A percentile compares a stretch with the other conserved stretches of the same genome.
phyloP scores from a whole-genome alignment of 2,888 invertebrate species.

The Tiphia femorata region DNA sequence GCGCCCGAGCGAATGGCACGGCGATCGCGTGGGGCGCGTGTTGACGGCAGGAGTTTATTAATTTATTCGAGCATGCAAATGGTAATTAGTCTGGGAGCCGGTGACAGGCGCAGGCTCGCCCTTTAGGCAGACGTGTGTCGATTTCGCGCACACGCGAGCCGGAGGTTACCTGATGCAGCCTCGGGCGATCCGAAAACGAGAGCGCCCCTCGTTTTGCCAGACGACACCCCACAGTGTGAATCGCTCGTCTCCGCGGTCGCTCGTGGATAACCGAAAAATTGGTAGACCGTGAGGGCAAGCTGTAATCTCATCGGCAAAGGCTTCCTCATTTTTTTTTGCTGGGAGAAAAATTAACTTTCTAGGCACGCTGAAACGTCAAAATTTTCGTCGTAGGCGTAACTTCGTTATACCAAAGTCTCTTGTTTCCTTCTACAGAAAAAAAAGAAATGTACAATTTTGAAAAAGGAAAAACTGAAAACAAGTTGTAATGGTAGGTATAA shows the following conservation, averaged over 20 bases:
- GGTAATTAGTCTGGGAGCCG: conserved; percentile 66
- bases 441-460: too few relatives aligned
- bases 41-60: conserved; percentile 61
- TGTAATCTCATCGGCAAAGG: too few relatives aligned
- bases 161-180: conserved; percentile 30
- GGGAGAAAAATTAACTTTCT: too few relatives aligned
- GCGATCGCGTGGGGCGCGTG: conserved; percentile 54
- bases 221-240: too few relatives aligned
- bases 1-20: conserved; percentile 28
- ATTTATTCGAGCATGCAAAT: conserved; percentile 68
- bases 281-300: neutral
- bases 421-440: too few relatives aligned
- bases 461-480: too few relatives aligned
- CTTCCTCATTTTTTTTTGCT: too few relatives aligned
- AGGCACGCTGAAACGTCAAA: too few relatives aligned
- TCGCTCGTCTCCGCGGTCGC: too few relatives aligned
- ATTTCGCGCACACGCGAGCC: conserved; percentile 36
- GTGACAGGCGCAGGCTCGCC: conserved; percentile 66
- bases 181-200: conserved; percentile 20
- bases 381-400: too few relatives aligned
- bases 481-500: too few relatives aligned
- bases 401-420: too few relatives aligned
- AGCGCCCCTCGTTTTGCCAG: conserved; percentile 19
- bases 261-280: neutral
- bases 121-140: conserved; percentile 57